Evolutionary conservation across 1,140 invertebrate genomes (phyloP).

Genomic region (Akabosia matsudoensis): DNA sequence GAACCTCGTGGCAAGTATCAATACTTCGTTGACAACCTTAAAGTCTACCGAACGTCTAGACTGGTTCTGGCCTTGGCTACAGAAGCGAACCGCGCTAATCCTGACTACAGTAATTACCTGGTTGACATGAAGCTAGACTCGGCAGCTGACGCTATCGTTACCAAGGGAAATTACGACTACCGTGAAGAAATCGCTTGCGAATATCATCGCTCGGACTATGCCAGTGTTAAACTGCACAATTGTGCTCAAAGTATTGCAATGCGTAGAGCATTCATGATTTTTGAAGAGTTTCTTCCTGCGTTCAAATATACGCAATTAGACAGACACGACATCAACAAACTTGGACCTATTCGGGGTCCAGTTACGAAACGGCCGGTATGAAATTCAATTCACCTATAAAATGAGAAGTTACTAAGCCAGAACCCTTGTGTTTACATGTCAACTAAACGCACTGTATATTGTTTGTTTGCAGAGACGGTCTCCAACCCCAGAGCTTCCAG

Average conservation of each 20-base stretch:
- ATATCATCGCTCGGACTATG: constrained; percentile 23
- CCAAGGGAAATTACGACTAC: constrained; percentile 34
- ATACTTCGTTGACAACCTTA: constrained; percentile 7
- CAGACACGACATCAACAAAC: not conserved
- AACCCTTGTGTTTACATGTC: no score
- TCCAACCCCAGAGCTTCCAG: no score
- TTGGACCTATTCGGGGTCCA: not conserved
- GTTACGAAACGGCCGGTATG: no score
- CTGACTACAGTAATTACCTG: not conserved
- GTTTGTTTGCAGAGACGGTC: no score
- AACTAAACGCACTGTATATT: no score
- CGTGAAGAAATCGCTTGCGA: constrained; percentile 37
- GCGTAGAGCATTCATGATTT: constrained; percentile 34
- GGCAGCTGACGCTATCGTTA: not conserved
- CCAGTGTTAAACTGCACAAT: constrained; percentile 37
- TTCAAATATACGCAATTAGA: not conserved
- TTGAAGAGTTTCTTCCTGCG: constrained; percentile 31
- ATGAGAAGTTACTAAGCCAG: no score
- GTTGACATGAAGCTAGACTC: not conserved
- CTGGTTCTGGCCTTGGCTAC: constrained; percentile 28
- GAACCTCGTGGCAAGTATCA: not conserved
- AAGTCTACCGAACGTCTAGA: constrained; percentile 27
- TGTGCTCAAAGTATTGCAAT: constrained; percentile 38
- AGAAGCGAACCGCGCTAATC: constrained; percentile 23
- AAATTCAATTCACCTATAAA: no score